These are phyloP conservation scores for Trimorus sp. DNA, from an alignment of 2,888 invertebrate genomes.

Conservation along the genomic window DNA sequence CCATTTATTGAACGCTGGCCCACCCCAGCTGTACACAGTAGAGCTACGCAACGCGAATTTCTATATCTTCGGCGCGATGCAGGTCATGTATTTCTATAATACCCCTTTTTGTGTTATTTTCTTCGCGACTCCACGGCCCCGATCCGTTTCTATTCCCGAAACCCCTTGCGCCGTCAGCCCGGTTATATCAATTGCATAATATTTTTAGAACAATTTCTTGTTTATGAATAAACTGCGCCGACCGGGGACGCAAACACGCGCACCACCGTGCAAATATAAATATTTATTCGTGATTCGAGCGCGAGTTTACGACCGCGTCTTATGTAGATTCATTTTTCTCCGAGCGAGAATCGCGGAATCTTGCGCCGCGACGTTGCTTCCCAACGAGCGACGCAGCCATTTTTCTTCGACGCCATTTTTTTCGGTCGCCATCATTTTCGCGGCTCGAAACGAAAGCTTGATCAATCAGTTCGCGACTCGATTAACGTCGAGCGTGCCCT, in stretches of 20 bases:
- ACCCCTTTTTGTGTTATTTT: slow-evolving; percentile 60
- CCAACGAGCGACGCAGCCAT: no score
- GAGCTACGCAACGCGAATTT: slow-evolving; percentile 65
- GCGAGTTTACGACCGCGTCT: slow-evolving; percentile 15
- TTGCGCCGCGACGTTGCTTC: background rate
- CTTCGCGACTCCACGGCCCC: slow-evolving; percentile 36
- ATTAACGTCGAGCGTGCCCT: no score
- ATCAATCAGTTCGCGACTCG: no score
- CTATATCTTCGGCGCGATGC: slow-evolving; percentile 61
- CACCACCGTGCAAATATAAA: slow-evolving; percentile 30
- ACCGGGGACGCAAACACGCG: slow-evolving; percentile 17
- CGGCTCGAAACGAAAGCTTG: no score
- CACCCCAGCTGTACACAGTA: slow-evolving; percentile 59
- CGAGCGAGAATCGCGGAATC: slow-evolving; percentile 4
- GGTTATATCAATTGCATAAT: slow-evolving; percentile 57
- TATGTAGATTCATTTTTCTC: slow-evolving; percentile 43
- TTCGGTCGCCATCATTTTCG: no score
- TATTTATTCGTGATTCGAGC: slow-evolving; percentile 36
- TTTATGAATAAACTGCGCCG: slow-evolving; percentile 39
- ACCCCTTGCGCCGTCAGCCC: slow-evolving; percentile 14
- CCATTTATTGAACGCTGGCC: slow-evolving; percentile 66
- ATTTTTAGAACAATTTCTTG: slow-evolving; percentile 56
- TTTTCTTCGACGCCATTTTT: no score
- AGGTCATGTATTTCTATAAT: slow-evolving; percentile 66
- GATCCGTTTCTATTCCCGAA: slow-evolving; percentile 50